Conservation (phyloP, 2,797 vertebrate genomes). For the Cuculus canorus region DNA sequence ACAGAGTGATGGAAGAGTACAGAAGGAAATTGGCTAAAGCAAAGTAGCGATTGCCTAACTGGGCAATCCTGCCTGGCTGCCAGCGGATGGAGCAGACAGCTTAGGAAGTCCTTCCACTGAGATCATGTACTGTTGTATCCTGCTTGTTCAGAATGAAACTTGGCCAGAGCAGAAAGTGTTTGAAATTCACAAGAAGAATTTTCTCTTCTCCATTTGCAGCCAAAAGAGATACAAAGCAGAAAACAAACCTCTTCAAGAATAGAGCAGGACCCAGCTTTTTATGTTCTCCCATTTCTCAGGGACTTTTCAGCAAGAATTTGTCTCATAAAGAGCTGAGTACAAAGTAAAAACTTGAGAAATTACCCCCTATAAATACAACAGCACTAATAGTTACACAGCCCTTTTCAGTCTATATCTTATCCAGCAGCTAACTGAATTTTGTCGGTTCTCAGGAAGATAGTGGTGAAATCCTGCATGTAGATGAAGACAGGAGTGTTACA, state of each 20-base stretch:
- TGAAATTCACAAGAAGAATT: not conserved
- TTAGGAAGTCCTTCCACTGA: conserved; percentile 32
- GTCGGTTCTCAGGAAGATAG: conserved; percentile 8
- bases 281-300: not conserved
- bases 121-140: not conserved
- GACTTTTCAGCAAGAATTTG: conserved; percentile 5
- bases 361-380: not conserved
- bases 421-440: not conserved
- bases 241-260: not conserved
- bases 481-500: conserved; percentile 28
- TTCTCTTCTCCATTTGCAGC: conserved; percentile 59
- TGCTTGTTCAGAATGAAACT: conserved; percentile 40
- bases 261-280: not conserved
- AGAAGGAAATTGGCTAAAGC: conserved; percentile 51
- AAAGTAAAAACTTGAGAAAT: not conserved
- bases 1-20: not conserved
- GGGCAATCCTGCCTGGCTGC: not conserved
- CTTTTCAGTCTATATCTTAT: conserved; percentile 34
- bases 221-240: conserved; percentile 8
- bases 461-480: conserved; percentile 10
- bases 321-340: not conserved
- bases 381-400: not conserved
- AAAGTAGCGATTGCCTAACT: conserved; percentile 21
- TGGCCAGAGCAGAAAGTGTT: not conserved
- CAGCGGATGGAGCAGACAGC: not conserved